Evolutionary conservation across 2,113 vertebrate species (phyloP).

Genomic region (Tenrec ecaudatus): DNA sequence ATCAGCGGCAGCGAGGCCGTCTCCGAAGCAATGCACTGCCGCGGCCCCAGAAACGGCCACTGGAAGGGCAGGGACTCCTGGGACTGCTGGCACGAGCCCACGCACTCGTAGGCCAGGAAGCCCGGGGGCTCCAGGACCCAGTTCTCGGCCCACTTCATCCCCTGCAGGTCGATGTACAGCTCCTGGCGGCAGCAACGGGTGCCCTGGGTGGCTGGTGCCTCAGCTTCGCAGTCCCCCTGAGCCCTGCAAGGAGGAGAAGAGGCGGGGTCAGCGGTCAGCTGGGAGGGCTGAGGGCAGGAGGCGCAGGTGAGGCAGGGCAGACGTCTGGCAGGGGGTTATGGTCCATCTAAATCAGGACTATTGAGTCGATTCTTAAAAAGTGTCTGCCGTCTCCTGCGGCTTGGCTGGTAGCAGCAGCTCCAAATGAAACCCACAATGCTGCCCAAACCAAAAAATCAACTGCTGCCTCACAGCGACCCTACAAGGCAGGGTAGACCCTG

Average conservation of each 20-base stretch:
- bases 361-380: too few species aligned
- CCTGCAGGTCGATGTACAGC: slow-evolving; percentile 74
- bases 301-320: too few species aligned
- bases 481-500: too few species aligned
- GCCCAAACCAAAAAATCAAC: too few species aligned
- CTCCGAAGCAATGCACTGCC: slow-evolving; percentile 61
- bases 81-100: slow-evolving; percentile 75
- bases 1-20: slow-evolving; percentile 67
- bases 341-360: too few species aligned
- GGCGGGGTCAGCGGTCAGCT: neutral
- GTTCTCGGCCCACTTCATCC: slow-evolving; percentile 70
- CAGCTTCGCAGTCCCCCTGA: slow-evolving; percentile 61
- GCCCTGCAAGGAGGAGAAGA: slow-evolving; percentile 58
- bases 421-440: too few species aligned
- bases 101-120: slow-evolving; percentile 72
- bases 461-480: too few species aligned
- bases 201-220: accelerated
- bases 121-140: slow-evolving; percentile 79
- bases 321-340: too few species aligned
- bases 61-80: too few species aligned
- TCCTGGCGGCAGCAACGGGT: slow-evolving; percentile 74
- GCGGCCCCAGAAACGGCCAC: slow-evolving; percentile 56
- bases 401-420: too few species aligned
- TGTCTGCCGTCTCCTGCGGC: too few species aligned
- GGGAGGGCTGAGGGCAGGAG: neutral